A percentile compares a stretch with the other conserved stretches of the same genome.
Conservation (phyloP, 1,140 invertebrate genomes). For the Eurosta solidaginis region DNA sequence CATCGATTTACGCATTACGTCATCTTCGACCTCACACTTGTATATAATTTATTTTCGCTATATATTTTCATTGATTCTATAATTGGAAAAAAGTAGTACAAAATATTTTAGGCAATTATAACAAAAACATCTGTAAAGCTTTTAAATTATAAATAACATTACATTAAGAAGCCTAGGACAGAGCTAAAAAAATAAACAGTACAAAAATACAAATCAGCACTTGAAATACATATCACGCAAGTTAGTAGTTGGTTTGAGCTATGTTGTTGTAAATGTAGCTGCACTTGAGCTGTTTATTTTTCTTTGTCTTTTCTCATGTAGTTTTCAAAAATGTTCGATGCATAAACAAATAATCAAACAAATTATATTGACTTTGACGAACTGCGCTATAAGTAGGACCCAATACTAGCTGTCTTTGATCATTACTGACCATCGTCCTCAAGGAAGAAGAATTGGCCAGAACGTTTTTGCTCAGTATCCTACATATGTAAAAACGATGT, state of each 20-base stretch:
- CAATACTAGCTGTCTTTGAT: no score
- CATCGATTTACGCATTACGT: background rate
- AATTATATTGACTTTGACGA: background rate
- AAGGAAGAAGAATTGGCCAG: constrained; percentile 98
- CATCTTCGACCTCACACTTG: background rate
- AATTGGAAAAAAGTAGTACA: constrained; percentile 41
- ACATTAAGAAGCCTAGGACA: background rate
- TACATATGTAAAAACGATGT: constrained; percentile 61
- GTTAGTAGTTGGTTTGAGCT: background rate
- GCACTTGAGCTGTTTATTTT: no score
- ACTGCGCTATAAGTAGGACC: background rate
- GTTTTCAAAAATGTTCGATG: background rate
- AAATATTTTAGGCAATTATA: constrained; percentile 4
- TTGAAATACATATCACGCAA: background rate
- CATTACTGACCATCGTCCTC: constrained; percentile 70
- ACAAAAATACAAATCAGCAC: constrained; percentile 8
- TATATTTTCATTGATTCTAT: constrained; percentile 41
- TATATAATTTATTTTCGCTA: constrained; percentile 53
- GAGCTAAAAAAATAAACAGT: background rate
- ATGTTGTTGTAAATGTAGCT: no score
- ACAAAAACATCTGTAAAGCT: background rate
- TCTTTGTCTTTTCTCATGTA: background rate
- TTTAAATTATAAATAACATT: background rate
- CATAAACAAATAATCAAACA: background rate
- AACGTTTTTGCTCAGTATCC: constrained; percentile 96